These are phyloP conservation scores for Dromas ardeola DNA, from an alignment of 2,113 vertebrate species.

Conservation along the genomic window DNA sequence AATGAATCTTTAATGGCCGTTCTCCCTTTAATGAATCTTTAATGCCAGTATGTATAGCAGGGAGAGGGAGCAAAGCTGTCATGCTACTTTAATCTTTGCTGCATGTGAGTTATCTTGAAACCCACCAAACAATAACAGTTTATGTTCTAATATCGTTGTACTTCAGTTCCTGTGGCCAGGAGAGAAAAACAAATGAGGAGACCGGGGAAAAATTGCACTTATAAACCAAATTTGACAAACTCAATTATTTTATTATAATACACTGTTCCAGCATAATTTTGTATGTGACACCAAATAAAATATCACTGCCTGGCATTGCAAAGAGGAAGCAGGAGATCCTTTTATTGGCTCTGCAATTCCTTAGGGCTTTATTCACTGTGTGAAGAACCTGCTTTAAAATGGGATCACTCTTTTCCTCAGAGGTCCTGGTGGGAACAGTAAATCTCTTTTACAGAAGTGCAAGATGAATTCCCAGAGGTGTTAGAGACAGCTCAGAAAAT, in stretches of 20 bases:
- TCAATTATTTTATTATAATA: conserved; percentile 26
- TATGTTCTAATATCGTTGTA: neutral
- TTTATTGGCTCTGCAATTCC: conserved; percentile 35
- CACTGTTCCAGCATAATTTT: neutral
- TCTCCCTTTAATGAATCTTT: neutral
- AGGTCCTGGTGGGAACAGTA: conserved; percentile 17
- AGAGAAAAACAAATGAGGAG: neutral
- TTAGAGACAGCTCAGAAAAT: conserved; percentile 1
- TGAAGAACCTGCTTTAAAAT: conserved; percentile 48
- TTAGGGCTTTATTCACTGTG: conserved; percentile 19
- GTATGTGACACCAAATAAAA: conserved; percentile 24
- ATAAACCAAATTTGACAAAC: neutral
- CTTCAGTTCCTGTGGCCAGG: neutral
- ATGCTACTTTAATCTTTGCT: neutral
- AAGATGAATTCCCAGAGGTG: conserved; percentile 40
- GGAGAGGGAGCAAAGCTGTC: neutral
- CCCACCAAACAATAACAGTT: neutral
- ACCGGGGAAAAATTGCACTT: neutral
- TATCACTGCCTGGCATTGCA: neutral
- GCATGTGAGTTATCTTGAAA: neutral
- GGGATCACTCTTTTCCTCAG: neutral
- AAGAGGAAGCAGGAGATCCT: neutral
- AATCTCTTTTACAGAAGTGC: conserved; percentile 30
- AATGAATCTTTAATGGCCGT: neutral
- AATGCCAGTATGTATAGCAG: neutral